A percentile compares a stretch with the other conserved stretches of the same genome.
Evolutionary conservation across 2,113 vertebrate genomes (phyloP).

Genomic region (Diphyllodes magnificus): DNA sequence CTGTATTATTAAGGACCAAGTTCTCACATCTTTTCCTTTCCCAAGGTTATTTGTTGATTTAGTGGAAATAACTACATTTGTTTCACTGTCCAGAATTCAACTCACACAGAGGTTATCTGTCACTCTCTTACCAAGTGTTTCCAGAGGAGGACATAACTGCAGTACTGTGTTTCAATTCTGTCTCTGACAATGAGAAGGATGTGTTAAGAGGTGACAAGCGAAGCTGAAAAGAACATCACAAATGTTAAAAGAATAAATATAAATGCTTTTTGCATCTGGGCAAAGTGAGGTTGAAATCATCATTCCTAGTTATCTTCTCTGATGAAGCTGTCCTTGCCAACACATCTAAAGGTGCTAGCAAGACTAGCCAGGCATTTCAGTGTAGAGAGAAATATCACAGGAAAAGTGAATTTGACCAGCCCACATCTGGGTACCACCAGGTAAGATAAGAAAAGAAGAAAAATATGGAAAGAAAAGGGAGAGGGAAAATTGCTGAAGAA

Average conservation of each 20-base stretch:
- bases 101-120: neutral
- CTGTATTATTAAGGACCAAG: neutral
- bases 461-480: neutral
- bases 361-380: neutral
- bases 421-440: neutral
- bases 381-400: neutral
- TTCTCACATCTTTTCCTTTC: neutral
- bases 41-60: neutral
- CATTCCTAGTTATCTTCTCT: neutral
- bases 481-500: neutral
- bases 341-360: neutral
- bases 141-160: neutral
- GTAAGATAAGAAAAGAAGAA: neutral
- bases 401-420: neutral
- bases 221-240: neutral
- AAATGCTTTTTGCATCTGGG: neutral
- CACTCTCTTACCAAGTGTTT: neutral
- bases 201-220: neutral
- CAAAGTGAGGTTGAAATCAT: neutral
- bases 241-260: neutral
- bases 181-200: neutral
- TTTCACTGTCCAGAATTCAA: neutral
- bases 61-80: neutral
- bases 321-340: neutral
- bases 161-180: neutral